Evolutionary conservation across 2,888 invertebrate genomes (phyloP), one percentile per base, ranked within the genome.

Genomic region (Neoitamus cyanurus): DNA sequence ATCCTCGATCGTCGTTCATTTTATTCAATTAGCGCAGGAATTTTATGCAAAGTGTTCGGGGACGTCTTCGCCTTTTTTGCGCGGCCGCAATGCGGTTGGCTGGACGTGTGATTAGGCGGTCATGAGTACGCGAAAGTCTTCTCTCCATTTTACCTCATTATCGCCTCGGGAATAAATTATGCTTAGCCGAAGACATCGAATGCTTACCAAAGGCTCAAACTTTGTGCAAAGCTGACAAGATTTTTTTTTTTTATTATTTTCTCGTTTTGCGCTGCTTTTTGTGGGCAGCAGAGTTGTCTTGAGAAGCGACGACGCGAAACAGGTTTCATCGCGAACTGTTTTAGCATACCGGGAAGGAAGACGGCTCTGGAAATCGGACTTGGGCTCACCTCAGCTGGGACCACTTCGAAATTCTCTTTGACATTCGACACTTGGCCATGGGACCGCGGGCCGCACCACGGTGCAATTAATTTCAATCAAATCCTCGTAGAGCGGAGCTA

Each of bases 151-250:
- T 90, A 89, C 88, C 90, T 90, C 90, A 90, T 90, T 90, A 90
- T 90, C 90, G 90, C 91, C 90, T 88, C 87, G 90, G 90, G 88
- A 89, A 90, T 90, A 90, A 90, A 90, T 90, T 90, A 90, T 90
- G 89, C 88, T 90, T 72, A 83, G 83, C 46, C 48, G 58, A 48
- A 83, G 42, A 46, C 73, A 83, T 73, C 73, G 48, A 83, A 48
- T 83, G 83, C 73, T 83, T 83, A 83, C 73, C 31, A 73, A 75
- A 73, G 58, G 58, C 48, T 83, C 48, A 46, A 83, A 83, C 73
- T 73, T 83, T 83, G 72, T 73, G 58, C 73, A 48, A 73, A 46
- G 48, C 73, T 83, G 82, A 82, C 82, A 69, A 82, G 82, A 82
- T 69, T 68, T 68, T 13, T 31, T 20, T 69, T 48, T 48, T 80